Conservation (phyloP, 2,797 vertebrate genomes). For the Masticophis lateralis region DNA sequence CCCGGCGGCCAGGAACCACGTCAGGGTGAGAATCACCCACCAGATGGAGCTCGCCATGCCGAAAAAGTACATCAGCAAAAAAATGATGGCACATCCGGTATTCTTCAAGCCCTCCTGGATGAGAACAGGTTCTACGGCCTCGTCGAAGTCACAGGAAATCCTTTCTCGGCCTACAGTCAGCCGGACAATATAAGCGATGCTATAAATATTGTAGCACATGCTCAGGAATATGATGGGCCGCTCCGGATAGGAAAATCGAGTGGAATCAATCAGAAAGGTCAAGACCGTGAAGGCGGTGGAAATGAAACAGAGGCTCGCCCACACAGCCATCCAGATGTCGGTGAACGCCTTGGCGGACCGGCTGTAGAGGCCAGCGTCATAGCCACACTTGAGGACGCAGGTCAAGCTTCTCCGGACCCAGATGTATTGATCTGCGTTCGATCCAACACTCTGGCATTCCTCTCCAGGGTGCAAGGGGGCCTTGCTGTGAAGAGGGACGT, state of each 20-base stretch:
- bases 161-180: constrained; percentile 94
- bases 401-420: constrained; percentile 91
- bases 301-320: constrained; percentile 95
- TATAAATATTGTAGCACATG: constrained; percentile 99
- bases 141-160: constrained; percentile 97
- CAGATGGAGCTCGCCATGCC: constrained; percentile 99
- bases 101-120: constrained; percentile 98
- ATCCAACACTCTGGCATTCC: constrained; percentile 85
- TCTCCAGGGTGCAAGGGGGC: constrained; percentile 81
- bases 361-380: constrained; percentile 89
- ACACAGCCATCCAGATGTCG: constrained; percentile 96
- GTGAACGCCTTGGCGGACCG: constrained; percentile 93
- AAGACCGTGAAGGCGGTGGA: constrained; percentile 96
- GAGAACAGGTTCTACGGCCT: constrained; percentile 89
- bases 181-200: constrained; percentile 94
- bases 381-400: constrained; percentile 93
- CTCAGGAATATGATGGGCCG: constrained; percentile 98
- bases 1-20: constrained; percentile 96
- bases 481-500: constrained; percentile 83
- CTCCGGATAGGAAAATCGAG: constrained; percentile 95
- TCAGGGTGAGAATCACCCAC: constrained; percentile 95
- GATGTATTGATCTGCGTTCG: constrained; percentile 87
- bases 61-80: constrained; percentile 98
- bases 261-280: constrained; percentile 95
- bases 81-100: constrained; percentile 98